Evolutionary conservation across 2,888 invertebrate genomes (phyloP).

Genomic region (Tetrapedia diversipes): DNA sequence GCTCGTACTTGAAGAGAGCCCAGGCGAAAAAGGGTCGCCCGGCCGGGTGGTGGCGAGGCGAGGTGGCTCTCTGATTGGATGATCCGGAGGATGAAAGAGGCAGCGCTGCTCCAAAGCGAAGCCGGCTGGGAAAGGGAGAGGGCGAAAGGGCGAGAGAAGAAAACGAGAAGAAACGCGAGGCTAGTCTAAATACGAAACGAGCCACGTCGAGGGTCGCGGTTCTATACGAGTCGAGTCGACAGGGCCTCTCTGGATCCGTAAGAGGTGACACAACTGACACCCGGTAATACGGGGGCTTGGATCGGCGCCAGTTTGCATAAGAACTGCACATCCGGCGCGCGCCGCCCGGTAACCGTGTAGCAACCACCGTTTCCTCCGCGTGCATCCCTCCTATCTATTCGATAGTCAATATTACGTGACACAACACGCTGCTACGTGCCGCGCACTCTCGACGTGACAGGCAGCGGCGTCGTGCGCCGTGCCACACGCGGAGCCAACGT

Average conservation of each 20-base stretch:
- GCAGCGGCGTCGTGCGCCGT: constrained; percentile 33
- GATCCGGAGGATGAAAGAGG: constrained; percentile 45
- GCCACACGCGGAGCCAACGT: constrained; percentile 42
- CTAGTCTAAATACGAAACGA: constrained; percentile 53
- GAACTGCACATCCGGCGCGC: constrained; percentile 77
- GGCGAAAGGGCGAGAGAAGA: constrained; percentile 1
- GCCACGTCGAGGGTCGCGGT: constrained; percentile 53
- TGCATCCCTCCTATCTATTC: constrained; percentile 67
- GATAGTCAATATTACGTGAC: constrained; percentile 75
- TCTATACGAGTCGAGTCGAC: constrained; percentile 67
- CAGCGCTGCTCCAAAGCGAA: too few relatives aligned
- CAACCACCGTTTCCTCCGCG: constrained; percentile 55
- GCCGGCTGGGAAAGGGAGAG: background rate
- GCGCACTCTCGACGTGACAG: constrained; percentile 52
- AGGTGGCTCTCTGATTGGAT: constrained; percentile 48
- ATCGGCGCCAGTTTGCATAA: constrained; percentile 80
- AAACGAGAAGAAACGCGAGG: too few relatives aligned
- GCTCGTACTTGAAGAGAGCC: constrained; percentile 35
- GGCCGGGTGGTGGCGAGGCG: too few relatives aligned
- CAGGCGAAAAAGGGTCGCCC: constrained; percentile 38
- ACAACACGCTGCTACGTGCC: constrained; percentile 66
- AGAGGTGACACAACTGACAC: constrained; percentile 78
- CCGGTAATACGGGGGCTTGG: constrained; percentile 79
- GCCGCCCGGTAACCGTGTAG: constrained; percentile 60
- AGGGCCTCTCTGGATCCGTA: constrained; percentile 59